phyloP scores from a whole-genome alignment of 2,797 vertebrate genomes.

The Labeo calbasu region DNA sequence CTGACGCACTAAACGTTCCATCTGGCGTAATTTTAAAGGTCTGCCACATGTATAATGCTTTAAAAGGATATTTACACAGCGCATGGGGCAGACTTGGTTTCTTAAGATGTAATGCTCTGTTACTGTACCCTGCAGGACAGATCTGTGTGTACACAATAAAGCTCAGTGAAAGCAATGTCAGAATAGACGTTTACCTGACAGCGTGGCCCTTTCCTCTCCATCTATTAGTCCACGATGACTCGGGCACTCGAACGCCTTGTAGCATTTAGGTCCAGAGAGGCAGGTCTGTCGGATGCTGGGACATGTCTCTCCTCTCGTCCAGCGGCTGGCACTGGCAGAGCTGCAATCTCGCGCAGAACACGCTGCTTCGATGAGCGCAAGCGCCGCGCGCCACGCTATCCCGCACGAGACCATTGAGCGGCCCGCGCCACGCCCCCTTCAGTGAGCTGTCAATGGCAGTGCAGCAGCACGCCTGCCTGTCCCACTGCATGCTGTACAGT shows the following conservation, averaged over 20 bases:
- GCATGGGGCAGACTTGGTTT: not conserved
- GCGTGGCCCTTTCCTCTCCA: conserved; percentile 18
- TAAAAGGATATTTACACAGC: not conserved
- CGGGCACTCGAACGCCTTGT: conserved; percentile 6
- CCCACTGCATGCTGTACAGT: conserved; percentile 8
- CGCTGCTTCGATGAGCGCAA: conserved; percentile 54
- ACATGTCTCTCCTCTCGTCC: conserved; percentile 41
- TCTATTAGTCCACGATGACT: conserved; percentile 37
- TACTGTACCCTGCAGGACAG: conserved; percentile 14
- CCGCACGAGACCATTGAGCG: conserved; percentile 48
- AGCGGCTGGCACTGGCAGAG: conserved; percentile 40
- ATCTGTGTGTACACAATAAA: conserved; percentile 3
- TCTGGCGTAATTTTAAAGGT: not conserved
- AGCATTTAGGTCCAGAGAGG: conserved; percentile 44
- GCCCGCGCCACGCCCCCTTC: conserved; percentile 60
- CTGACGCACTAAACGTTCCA: not conserved
- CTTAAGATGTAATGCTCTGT: not conserved
- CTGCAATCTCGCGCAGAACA: conserved; percentile 57
- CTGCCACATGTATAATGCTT: not conserved
- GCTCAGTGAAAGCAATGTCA: conserved; percentile 15
- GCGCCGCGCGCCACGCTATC: conserved; percentile 52
- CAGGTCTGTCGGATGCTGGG: conserved; percentile 44
- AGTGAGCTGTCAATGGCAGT: conserved; percentile 40
- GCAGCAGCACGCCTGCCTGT: not conserved
- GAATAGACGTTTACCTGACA: conserved; percentile 49